phyloP scores from a whole-genome alignment of 2,113 vertebrate species.

The Elgaria multicarinata region DNA sequence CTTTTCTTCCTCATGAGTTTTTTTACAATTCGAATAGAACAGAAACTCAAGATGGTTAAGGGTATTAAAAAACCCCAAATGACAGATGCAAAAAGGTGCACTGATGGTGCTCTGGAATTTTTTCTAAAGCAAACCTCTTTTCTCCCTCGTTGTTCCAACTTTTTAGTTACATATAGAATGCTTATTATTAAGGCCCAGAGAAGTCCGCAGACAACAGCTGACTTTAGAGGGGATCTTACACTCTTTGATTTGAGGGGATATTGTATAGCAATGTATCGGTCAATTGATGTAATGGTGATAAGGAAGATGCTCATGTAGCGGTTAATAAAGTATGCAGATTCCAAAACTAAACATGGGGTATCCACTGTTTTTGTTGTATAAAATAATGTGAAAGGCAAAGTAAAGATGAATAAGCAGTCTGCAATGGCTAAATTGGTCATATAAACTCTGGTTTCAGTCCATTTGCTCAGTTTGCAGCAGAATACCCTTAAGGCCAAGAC shows the following conservation, averaged over 20 bases:
- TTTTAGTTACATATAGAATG: slow-evolving; percentile 20
- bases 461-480: slow-evolving; percentile 58
- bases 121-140: slow-evolving; percentile 64
- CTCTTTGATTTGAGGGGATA: slow-evolving; percentile 68
- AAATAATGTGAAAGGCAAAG: slow-evolving; percentile 70
- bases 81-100: not conserved
- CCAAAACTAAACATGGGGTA: slow-evolving; percentile 48
- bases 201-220: slow-evolving; percentile 59
- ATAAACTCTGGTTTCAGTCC: slow-evolving; percentile 75
- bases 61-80: slow-evolving; percentile 62
- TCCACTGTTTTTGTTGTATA: not conserved
- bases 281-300: slow-evolving; percentile 59
- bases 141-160: not conserved
- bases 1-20: slow-evolving; percentile 50
- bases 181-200: slow-evolving; percentile 65
- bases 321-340: slow-evolving; percentile 68
- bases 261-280: slow-evolving; percentile 69
- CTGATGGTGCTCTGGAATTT: not conserved
- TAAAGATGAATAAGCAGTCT: slow-evolving; percentile 70
- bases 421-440: slow-evolving; percentile 72
- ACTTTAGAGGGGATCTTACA: slow-evolving; percentile 54
- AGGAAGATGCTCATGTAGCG: slow-evolving; percentile 70
- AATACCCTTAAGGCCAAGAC: slow-evolving; percentile 68
- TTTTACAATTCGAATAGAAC: slow-evolving; percentile 58
- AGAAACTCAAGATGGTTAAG: slow-evolving; percentile 58